A percentile compares a stretch with the other conserved stretches of the same genome.
Conservation (phyloP, 1,140 invertebrate genomes). For the Gonatopus flavifemur region DNA sequence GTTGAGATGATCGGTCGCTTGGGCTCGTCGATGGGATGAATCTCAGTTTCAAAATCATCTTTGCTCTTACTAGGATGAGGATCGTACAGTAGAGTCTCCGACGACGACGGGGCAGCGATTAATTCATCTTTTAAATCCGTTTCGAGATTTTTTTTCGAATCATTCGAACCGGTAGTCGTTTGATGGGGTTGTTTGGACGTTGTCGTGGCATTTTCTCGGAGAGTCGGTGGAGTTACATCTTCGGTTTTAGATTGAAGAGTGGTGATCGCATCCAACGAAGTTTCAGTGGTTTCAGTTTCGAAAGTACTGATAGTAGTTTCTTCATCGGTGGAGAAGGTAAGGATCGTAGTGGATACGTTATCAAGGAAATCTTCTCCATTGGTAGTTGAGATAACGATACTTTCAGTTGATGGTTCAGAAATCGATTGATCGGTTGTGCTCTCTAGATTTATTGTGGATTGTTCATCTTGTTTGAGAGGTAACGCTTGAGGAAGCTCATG, state of each 20-base stretch:
- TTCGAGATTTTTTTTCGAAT: not conserved
- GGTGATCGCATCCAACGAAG: not conserved
- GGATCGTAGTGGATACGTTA: not conserved
- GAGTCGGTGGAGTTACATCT: no score
- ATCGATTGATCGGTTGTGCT: no score
- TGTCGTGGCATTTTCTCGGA: no score
- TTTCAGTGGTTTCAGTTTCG: slow-evolving; percentile 3
- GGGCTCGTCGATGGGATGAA: slow-evolving; percentile 21
- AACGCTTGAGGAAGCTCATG: no score
- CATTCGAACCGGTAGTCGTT: no score
- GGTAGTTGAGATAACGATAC: no score
- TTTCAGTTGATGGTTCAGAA: no score
- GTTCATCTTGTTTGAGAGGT: no score
- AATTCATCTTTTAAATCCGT: slow-evolving; percentile 13
- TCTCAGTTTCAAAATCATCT: slow-evolving; percentile 15
- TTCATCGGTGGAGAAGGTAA: not conserved
- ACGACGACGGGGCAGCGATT: slow-evolving; percentile 10
- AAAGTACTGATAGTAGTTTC: slow-evolving; percentile 1
- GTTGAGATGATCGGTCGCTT: slow-evolving; percentile 8
- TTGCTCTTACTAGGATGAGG: slow-evolving; percentile 1
- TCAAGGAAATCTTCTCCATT: no score
- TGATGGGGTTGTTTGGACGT: not conserved
- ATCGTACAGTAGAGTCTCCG: slow-evolving; percentile 9
- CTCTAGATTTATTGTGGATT: no score
- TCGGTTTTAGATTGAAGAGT: no score